Evolutionary conservation across 2,113 vertebrate genomes (phyloP), one percentile per base, ranked within the genome.

Genomic region (Oceanodroma tethys): DNA sequence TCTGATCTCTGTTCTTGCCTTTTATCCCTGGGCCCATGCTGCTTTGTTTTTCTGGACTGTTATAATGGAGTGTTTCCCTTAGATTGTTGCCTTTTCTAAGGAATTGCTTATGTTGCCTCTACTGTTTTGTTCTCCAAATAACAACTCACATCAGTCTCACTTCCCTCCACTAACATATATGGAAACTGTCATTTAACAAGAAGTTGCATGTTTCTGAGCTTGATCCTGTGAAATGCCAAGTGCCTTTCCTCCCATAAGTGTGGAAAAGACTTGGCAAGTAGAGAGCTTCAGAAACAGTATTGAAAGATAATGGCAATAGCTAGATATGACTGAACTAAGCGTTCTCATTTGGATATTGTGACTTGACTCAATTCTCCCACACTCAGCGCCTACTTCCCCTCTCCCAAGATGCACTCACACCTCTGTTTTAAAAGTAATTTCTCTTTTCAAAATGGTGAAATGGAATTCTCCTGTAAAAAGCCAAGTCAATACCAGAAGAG

Each of bases 301-400:
- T 75, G 65, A 85, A 91, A 81, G 56, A 25, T 75, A 10, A 3
- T 66, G 63, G 13, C n/a, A 80, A 42, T 47, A 62, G 13, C 15
- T 78, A 53, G 22, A 19, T n/a, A 26, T 11, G 19, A 68, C 13
- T 80, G 36, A 73, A 86, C 23, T 47, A 83, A 48, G 10, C 10
- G 23, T 70, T 65, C 22, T 86, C 1, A 11, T 45, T 55, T 43
- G 13, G 19, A 30, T 87, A n/a, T 42, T 74, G 42, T 62, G 36
- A 50, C 20, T 47, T 84, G 21, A 59, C n/a, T 81, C 48, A 45
- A 0, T 78, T 74, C 13, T 84, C n/a, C 5, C 47, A 55, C 13
- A 11, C 26, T 70, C 6, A 11, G 17, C 0, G 0, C 67, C 22
- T 52, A 3, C 10, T 73, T 83, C 36, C 16, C 13, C 22, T 71